Evolutionary conservation across 2,888 invertebrate genomes (phyloP).

Genomic region (Mesochorus sp.): DNA sequence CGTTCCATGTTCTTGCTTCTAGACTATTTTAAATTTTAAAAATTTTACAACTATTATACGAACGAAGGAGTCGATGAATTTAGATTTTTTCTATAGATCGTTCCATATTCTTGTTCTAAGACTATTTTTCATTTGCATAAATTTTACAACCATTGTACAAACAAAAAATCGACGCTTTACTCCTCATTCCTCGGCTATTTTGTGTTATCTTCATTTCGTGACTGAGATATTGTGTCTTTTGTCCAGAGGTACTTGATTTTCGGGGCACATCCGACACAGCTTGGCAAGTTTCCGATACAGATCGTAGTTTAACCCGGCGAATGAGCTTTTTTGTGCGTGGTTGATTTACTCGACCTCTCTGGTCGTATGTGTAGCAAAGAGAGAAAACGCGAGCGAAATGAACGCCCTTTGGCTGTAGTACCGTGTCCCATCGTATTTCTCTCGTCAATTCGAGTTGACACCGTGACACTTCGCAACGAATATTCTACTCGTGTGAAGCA

Average conservation of each 20-base stretch:
- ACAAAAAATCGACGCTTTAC: no score
- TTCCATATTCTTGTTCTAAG: no score
- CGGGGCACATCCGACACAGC: slow-evolving; percentile 11
- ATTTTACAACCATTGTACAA: no score
- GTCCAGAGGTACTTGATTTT: slow-evolving; percentile 35
- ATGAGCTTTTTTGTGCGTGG: background rate
- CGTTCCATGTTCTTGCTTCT: no score
- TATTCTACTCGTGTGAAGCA: slow-evolving; percentile 55
- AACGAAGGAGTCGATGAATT: no score
- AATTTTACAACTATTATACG: no score
- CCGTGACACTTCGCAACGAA: slow-evolving; percentile 50
- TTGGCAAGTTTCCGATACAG: slow-evolving; percentile 19
- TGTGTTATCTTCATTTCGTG: background rate
- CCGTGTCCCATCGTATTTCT: slow-evolving; percentile 34
- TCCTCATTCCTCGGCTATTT: no score
- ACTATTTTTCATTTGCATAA: no score
- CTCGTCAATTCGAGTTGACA: slow-evolving; percentile 65
- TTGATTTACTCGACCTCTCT: slow-evolving; percentile 1
- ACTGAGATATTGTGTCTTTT: background rate
- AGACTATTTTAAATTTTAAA: no score
- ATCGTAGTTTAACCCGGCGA: background rate
- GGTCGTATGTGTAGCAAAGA: background rate
- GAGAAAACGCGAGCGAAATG: slow-evolving; percentile 15
- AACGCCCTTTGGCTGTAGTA: slow-evolving; percentile 47
- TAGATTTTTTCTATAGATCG: no score